phyloP scores from a whole-genome alignment of 30 jellyfish, hydroid and myxozoan species.

The Turritopsis dohrnii region DNA sequence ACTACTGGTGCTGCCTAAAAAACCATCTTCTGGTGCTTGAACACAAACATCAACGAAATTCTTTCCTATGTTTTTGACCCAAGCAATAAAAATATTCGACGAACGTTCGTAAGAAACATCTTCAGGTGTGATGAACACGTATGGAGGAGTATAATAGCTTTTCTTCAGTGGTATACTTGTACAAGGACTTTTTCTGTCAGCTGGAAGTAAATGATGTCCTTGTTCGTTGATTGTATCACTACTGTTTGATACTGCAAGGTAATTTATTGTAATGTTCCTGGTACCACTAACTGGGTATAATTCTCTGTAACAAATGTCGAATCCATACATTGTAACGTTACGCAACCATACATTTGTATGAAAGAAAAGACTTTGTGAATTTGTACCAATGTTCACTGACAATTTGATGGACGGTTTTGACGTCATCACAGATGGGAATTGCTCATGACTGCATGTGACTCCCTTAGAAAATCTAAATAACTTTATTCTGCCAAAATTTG shows the following conservation, averaged over 20 bases:
- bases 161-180: no score
- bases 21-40: no score
- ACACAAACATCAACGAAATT: no score
- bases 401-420: background rate
- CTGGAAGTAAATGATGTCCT: background rate
- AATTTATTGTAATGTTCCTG: constrained; percentile 10
- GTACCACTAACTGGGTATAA: constrained; percentile 3
- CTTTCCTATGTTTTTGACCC: no score
- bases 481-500: background rate
- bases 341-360: constrained; percentile 17
- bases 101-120: no score
- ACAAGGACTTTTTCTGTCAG: no score
- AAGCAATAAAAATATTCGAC: no score
- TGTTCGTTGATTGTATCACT: background rate
- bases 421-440: background rate
- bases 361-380: background rate
- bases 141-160: no score
- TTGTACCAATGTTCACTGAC: background rate
- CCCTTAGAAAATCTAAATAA: background rate
- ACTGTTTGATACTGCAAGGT: background rate
- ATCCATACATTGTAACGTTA: constrained; percentile 10
- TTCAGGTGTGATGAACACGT: no score
- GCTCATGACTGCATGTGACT: background rate
- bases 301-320: constrained; percentile 22
- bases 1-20: no score